A percentile compares a stretch with the other conserved stretches of the same genome.
These are phyloP conservation scores for Paratilapia polleni DNA, from an alignment of 2,113 vertebrate species.

Conservation along the genomic window DNA sequence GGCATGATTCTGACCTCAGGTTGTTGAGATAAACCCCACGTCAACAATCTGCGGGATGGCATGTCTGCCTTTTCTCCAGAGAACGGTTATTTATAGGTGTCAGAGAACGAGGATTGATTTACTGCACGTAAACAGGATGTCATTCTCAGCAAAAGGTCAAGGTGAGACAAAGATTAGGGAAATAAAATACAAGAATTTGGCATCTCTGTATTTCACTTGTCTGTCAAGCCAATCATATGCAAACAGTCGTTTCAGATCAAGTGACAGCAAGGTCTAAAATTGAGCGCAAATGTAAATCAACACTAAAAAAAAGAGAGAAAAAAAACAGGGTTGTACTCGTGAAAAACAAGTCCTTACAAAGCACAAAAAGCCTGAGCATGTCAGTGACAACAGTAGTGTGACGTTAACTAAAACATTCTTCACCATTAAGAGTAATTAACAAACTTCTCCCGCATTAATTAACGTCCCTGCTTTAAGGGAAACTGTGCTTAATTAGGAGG, in stretches of 20 bases:
- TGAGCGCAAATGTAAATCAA: conserved; percentile 30
- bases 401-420: conserved; percentile 74
- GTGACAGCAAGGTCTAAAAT: neutral
- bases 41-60: neutral
- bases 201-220: conserved; percentile 26
- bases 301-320: neutral
- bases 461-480: conserved; percentile 74
- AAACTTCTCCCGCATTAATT: conserved; percentile 77
- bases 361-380: conserved; percentile 25
- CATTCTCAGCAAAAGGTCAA: conserved; percentile 61
- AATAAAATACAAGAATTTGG: conserved; percentile 38
- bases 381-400: conserved; percentile 57
- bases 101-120: conserved; percentile 63
- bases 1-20: neutral
- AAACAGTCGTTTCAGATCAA: conserved; percentile 7
- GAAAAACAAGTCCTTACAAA: conserved; percentile 1
- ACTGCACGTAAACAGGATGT: conserved; percentile 64
- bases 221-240: conserved; percentile 26
- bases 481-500: conserved; percentile 80
- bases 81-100: conserved; percentile 60
- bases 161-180: conserved; percentile 55
- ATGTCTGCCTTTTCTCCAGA: conserved; percentile 42
- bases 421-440: conserved; percentile 80
- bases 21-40: conserved; percentile 5
- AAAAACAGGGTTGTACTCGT: neutral